These are phyloP conservation scores for Aphaenogaster rudis DNA, from an alignment of 1,140 invertebrate genomes.

Conservation along the genomic window DNA sequence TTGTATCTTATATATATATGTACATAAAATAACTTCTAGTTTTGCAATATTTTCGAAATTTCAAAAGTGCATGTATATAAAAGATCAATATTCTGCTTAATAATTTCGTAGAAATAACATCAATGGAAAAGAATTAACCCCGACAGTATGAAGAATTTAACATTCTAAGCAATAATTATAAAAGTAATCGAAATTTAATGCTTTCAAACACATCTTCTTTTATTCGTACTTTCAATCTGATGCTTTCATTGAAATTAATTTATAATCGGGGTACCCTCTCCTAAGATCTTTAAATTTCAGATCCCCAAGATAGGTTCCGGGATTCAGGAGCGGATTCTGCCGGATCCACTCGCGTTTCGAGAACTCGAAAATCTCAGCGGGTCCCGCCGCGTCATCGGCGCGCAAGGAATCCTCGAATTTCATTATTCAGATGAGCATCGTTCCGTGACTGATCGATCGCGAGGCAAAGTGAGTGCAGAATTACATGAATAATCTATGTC, in stretches of 20 bases:
- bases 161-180: constrained; percentile 6
- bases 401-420: constrained; percentile 77
- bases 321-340: constrained; percentile 35
- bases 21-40: neutral
- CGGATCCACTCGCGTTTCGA: constrained; percentile 29
- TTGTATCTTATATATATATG: neutral
- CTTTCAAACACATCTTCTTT: neutral
- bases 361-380: constrained; percentile 71
- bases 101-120: neutral
- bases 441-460: constrained; percentile 77
- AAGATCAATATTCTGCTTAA: neutral
- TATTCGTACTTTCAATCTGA: neutral
- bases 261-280: constrained; percentile 33
- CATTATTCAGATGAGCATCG: constrained; percentile 78
- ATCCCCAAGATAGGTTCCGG: constrained; percentile 27
- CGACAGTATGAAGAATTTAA: neutral
- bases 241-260: constrained; percentile 50
- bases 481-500: constrained; percentile 79
- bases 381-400: constrained; percentile 66
- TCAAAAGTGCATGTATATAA: neutral
- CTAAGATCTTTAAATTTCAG: constrained; percentile 55
- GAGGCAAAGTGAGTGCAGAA: constrained; percentile 76
- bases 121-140: neutral
- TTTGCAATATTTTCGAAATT: constrained; percentile 18
- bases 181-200: constrained; percentile 13